A percentile compares a stretch with the other conserved stretches of the same genome.
Conservation (phyloP, 2,888 invertebrate species). For the Atethmia centrago region DNA sequence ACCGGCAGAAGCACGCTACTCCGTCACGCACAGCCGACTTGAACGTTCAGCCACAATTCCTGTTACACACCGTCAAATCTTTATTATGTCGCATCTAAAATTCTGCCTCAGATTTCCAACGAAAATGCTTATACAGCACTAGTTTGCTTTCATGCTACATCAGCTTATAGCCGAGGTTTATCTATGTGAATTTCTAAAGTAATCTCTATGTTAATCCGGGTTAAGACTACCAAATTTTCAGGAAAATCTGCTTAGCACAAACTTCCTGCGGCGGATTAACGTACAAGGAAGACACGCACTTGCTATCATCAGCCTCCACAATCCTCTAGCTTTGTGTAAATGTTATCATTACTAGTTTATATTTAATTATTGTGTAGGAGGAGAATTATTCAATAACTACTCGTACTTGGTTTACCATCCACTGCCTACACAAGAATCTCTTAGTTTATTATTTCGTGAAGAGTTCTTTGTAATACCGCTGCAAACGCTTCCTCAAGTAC, state of each 20-base stretch:
- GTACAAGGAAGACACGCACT: constrained; percentile 28
- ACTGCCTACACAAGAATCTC: background rate
- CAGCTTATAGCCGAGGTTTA: constrained; percentile 35
- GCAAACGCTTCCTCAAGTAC: constrained; percentile 7
- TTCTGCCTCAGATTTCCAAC: constrained; percentile 28
- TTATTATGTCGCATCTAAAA: constrained; percentile 47
- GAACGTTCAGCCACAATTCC: constrained; percentile 65
- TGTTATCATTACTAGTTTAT: constrained; percentile 34
- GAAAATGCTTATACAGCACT: constrained; percentile 12
- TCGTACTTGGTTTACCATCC: background rate
- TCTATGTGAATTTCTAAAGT: constrained; percentile 45
- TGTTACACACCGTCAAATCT: constrained; percentile 63
- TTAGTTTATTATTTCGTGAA: background rate
- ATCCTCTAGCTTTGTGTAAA: constrained; percentile 28
- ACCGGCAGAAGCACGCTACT: constrained; percentile 76
- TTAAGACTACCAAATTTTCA: constrained; percentile 48
- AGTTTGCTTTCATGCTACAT: constrained; percentile 22
- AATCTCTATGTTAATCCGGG: constrained; percentile 57
- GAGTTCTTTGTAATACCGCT: background rate
- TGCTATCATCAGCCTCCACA: constrained; percentile 18
- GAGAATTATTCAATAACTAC: constrained; percentile 8
- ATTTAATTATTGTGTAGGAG: background rate
- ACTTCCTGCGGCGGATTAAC: constrained; percentile 47
- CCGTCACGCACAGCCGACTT: constrained; percentile 77
- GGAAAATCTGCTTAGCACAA: constrained; percentile 40